Percentiles rank a stretch among this genome's conserved stretches.
Evolutionary conservation across 2,888 invertebrate species (phyloP).

Genomic region (Bellardia bayeri): DNA sequence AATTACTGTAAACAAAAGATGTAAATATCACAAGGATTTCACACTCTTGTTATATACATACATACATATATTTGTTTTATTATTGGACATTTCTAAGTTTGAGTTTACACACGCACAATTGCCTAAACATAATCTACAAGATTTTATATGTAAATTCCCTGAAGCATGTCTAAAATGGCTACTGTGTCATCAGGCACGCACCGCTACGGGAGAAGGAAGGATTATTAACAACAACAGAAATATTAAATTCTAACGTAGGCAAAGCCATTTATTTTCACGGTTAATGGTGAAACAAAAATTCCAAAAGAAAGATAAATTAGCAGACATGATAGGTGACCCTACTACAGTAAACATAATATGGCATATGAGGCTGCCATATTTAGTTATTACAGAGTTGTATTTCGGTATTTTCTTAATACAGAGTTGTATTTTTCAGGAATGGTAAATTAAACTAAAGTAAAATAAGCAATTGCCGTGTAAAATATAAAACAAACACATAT

Average conservation of each 20-base stretch:
- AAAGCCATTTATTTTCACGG: conserved; percentile 50
- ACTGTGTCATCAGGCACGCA: background rate
- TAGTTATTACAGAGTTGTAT: no score
- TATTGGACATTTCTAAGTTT: background rate
- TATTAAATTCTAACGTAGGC: conserved; percentile 64
- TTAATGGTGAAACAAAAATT: background rate
- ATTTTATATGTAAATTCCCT: background rate
- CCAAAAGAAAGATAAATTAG: background rate
- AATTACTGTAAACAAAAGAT: no score
- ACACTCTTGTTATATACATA: background rate
- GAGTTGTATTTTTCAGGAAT: no score
- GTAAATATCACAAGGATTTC: background rate
- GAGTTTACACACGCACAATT: background rate
- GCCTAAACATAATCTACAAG: background rate
- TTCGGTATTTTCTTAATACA: no score
- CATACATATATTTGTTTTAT: background rate
- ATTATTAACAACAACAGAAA: conserved; percentile 25
- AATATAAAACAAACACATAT: no score
- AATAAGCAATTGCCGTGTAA: no score
- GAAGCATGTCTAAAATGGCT: background rate
- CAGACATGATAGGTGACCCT: background rate
- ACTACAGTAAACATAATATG: background rate
- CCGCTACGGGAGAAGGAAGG: background rate
- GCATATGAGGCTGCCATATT: no score
- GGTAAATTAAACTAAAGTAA: no score